Evolutionary conservation across 2,113 vertebrate genomes (phyloP).

Genomic region (Puma concolor): DNA sequence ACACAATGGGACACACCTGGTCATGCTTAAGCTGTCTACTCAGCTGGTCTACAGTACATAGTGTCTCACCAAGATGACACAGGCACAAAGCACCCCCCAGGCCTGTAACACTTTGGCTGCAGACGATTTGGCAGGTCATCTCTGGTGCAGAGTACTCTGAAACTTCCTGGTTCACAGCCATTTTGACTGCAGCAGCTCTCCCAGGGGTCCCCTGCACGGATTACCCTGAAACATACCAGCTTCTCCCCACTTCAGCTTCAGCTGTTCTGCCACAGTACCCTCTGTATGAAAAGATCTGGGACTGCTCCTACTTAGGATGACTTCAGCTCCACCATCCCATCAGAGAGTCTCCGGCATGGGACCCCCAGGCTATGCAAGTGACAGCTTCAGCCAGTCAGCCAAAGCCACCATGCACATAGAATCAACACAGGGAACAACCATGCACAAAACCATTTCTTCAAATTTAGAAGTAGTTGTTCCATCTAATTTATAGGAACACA

Average conservation of each 20-base stretch:
- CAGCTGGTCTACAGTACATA: not conserved
- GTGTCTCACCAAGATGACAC: not conserved
- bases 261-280: not conserved
- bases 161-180: not conserved
- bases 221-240: not conserved
- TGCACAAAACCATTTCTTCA: not conserved
- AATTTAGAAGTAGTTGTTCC: not conserved
- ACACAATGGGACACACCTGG: not conserved
- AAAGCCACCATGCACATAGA: not conserved
- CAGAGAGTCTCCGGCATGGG: not conserved
- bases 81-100: not conserved
- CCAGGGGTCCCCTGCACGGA: not conserved
- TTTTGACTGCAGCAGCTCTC: not conserved
- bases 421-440: not conserved
- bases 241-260: not conserved
- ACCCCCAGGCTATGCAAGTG: not conserved
- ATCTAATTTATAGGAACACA: not conserved
- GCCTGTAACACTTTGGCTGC: not conserved
- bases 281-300: not conserved
- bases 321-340: not conserved
- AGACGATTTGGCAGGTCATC: not conserved
- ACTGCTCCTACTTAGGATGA: not conserved
- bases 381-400: not conserved
- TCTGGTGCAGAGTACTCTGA: not conserved
- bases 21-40: not conserved